phyloP scores from a whole-genome alignment of 2,797 vertebrate species.

The Eremophila alpestris region DNA sequence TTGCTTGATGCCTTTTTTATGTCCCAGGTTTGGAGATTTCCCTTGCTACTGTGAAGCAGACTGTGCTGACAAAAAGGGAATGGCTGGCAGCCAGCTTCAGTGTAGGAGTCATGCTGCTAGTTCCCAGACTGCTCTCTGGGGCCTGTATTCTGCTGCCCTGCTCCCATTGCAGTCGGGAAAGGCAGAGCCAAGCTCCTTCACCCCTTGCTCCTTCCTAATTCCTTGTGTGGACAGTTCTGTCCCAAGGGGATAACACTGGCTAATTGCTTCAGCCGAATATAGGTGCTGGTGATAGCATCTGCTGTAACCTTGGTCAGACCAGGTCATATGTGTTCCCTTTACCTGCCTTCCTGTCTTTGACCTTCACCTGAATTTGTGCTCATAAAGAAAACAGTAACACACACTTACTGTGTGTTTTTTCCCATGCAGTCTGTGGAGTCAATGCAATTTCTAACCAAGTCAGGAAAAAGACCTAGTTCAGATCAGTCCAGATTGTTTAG shows the following conservation, averaged over 20 bases:
- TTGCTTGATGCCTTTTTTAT: slow-evolving; percentile 33
- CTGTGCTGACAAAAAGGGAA: slow-evolving; percentile 16
- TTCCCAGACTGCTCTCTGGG: not conserved
- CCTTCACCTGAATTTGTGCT: not conserved
- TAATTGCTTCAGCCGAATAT: rapidly evolving
- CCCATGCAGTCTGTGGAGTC: rapidly evolving
- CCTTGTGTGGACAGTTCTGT: not conserved
- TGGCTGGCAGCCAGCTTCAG: not conserved
- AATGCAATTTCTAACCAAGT: not conserved
- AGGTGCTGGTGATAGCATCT: not conserved
- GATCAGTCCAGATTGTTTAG: not conserved
- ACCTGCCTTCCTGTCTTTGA: not conserved
- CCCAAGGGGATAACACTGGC: not conserved
- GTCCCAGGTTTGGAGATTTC: not conserved
- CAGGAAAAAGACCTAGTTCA: not conserved
- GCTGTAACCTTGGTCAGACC: not conserved
- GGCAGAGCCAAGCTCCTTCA: not conserved
- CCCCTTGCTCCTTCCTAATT: not conserved
- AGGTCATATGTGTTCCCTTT: not conserved
- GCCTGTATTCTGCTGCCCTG: not conserved
- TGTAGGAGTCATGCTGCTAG: not conserved
- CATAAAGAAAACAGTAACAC: not conserved
- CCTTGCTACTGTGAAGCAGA: not conserved
- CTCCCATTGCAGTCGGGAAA: not conserved
- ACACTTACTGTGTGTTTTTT: not conserved